Evolutionary conservation across 2,888 invertebrate species (phyloP), one percentile per base, ranked within the genome.

Genomic region (Nebria brevicollis): DNA sequence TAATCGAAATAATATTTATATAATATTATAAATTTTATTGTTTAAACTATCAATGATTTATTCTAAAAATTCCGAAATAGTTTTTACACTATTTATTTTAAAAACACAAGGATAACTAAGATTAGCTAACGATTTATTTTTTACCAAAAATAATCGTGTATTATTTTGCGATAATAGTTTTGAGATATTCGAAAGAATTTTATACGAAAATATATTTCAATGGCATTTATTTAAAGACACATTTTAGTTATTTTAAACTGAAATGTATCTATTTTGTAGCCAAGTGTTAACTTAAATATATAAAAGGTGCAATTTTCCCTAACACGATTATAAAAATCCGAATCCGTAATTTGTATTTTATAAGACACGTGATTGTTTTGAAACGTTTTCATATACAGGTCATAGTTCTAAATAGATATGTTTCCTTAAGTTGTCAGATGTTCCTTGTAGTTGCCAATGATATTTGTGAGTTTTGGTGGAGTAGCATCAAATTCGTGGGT

Each of bases 331-430:
- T 34, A 1, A 34, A 34, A 2, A 34, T 34, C 54, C 8, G 13
- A 6, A 54, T 54, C 1, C 7, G 54, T 54, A 54, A 34, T 34
- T 1, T 34, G 54, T 54, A 6, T 5, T 7, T 54, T 54, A 8
- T 54, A 3, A 0, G 4, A 25, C 70, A 70, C 26, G 70, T 70
- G 70, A 70, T 13, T 25, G 13, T 25, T 20, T 41, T 65, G 73
- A 78, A 72, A 73, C 66, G 64, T 66, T 72, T 73, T 70, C 65
- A 66, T 43, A 26, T 68, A 25, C 25, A 66, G 74, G 79, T 79
- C 79, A 79, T 54, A 74, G 74, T 74, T 79, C 74, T 79, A 79
- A 79, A 79, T 79, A 79, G 41, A 66, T 66, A 25, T 70, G 70
- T 70, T 25, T 70, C 34, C 70, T 11, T 11, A 7, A 26, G 43